Conservation (phyloP, 2,888 invertebrate species). For the Mechanitis mazaeus region DNA sequence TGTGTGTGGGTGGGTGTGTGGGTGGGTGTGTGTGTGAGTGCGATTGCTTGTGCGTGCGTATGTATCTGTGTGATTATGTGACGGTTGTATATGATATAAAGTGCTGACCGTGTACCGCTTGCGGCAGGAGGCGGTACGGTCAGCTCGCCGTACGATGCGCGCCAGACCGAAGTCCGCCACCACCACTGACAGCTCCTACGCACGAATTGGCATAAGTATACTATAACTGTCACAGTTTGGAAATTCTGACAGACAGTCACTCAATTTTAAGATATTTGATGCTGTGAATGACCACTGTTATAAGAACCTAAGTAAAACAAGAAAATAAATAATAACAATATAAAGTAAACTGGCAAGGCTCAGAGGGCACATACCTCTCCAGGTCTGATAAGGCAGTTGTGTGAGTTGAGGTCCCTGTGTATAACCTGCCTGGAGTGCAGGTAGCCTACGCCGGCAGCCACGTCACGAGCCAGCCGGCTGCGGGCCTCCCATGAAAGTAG, state of each 20-base stretch:
- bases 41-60: not conserved
- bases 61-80: not conserved
- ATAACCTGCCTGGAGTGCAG: constrained; percentile 96
- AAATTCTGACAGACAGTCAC: too few species aligned
- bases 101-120: constrained; percentile 88
- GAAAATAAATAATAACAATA: not conserved
- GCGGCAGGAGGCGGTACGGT: constrained; percentile 67
- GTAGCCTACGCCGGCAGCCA: constrained; percentile 95
- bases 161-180: constrained; percentile 98
- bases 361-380: constrained; percentile 15
- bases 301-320: not conserved
- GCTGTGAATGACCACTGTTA: too few species aligned
- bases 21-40: not conserved
- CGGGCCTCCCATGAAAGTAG: constrained; percentile 87
- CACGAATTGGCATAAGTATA: not conserved
- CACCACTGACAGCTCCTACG: constrained; percentile 90
- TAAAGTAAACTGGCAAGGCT: constrained; percentile 47
- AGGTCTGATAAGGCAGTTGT: constrained; percentile 92
- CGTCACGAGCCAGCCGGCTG: constrained; percentile 91
- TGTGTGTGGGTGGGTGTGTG: too few species aligned
- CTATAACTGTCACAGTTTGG: too few species aligned
- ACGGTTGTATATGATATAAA: too few species aligned
- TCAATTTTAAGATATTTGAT: too few species aligned
- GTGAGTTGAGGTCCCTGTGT: constrained; percentile 95
- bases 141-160: constrained; percentile 81